phyloP scores from a whole-genome alignment of 1,140 invertebrate genomes.

The Calliopsis andreniformis region DNA sequence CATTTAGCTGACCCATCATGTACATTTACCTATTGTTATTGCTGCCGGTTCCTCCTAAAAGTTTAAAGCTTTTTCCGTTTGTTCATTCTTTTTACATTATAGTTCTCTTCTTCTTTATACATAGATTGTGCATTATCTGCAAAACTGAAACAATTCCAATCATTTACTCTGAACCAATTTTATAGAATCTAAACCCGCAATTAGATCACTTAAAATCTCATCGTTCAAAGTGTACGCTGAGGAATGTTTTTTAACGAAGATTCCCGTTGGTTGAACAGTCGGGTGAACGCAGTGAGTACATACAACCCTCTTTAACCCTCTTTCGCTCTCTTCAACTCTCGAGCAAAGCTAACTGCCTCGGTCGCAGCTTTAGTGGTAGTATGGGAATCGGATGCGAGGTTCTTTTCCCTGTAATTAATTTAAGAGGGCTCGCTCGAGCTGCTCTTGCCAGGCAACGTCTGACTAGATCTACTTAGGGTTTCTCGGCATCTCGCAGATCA shows the following conservation, averaged over 20 bases:
- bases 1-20: too few relatives aligned
- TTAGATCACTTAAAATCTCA: constrained; percentile 68
- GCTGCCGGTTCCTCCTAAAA: too few relatives aligned
- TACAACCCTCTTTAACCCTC: constrained; percentile 58
- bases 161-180: background rate
- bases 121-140: too few relatives aligned
- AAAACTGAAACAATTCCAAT: background rate
- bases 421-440: constrained; percentile 74
- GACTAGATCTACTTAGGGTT: constrained; percentile 44
- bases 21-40: too few relatives aligned
- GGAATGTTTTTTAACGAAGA: constrained; percentile 74
- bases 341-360: constrained; percentile 37
- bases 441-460: constrained; percentile 51
- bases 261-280: constrained; percentile 67
- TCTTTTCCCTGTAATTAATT: constrained; percentile 79
- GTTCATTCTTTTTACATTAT: too few relatives aligned
- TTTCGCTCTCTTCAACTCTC: constrained; percentile 58
- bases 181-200: background rate
- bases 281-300: constrained; percentile 60
- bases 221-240: constrained; percentile 55
- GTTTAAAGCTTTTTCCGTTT: too few relatives aligned
- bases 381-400: constrained; percentile 71
- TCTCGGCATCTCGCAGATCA: constrained; percentile 64
- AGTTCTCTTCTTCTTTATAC: too few relatives aligned
- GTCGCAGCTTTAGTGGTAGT: constrained; percentile 16